Evolutionary conservation across 2,888 invertebrate species (phyloP).

Genomic region (Parthenolecanium corni): DNA sequence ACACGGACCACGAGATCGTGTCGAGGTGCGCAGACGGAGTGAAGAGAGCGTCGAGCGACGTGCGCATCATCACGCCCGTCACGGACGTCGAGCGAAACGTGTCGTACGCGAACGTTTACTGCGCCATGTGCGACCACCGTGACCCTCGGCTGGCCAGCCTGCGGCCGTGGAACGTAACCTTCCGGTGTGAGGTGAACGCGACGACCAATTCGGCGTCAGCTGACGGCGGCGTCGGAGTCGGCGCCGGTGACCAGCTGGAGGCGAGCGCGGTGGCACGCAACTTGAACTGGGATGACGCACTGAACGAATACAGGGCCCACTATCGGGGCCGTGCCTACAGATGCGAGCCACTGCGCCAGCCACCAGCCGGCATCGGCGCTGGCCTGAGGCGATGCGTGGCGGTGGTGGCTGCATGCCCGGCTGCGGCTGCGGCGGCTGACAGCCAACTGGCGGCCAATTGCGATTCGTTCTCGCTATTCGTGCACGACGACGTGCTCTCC

Average conservation of each 20-base stretch:
- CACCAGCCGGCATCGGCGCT: not conserved
- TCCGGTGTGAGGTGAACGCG: not conserved
- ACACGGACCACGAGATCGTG: constrained; percentile 35
- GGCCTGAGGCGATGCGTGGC: not conserved
- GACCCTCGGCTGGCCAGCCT: constrained; percentile 33
- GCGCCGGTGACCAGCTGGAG: too few species aligned
- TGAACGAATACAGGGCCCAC: not conserved
- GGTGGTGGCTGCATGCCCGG: constrained; percentile 39
- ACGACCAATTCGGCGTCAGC: not conserved
- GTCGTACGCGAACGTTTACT: constrained; percentile 39
- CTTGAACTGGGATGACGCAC: not conserved
- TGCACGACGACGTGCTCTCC: constrained; percentile 37
- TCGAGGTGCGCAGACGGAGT: constrained; percentile 34
- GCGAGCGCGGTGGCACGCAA: not conserved
- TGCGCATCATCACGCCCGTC: constrained; percentile 31
- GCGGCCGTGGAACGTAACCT: constrained; percentile 5
- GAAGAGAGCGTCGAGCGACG: constrained; percentile 32
- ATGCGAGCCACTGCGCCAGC: not conserved
- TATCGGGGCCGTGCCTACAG: not conserved
- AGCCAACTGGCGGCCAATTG: constrained; percentile 37
- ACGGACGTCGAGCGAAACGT: constrained; percentile 34
- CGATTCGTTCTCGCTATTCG: constrained; percentile 39
- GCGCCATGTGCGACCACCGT: constrained; percentile 39
- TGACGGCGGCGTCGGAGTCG: not conserved
- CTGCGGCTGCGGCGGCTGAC: constrained; percentile 37